phyloP scores from a whole-genome alignment of 2,113 vertebrate genomes.

The Romanogobio albipinnatus region DNA sequence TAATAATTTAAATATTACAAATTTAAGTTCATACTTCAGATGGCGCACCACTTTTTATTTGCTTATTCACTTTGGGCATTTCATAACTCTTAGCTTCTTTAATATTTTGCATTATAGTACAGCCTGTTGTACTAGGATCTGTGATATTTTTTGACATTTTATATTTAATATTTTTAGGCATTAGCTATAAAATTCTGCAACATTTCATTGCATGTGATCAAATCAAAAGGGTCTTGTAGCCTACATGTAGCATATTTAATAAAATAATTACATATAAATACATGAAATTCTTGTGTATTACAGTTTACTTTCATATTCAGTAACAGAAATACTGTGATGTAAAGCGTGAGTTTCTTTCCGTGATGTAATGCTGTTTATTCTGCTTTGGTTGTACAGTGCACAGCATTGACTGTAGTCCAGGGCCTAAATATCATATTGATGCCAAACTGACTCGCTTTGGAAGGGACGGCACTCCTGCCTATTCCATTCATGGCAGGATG shows the following conservation, averaged over 20 bases:
- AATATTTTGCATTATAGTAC: not conserved
- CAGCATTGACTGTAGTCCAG: conserved; percentile 79
- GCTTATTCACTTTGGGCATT: not conserved
- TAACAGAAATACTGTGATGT: no score
- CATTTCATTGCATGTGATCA: no score
- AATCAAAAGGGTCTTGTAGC: no score
- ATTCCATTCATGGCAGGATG: conserved; percentile 78
- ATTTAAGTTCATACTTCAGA: no score
- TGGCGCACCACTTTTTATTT: no score
- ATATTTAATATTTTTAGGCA: not conserved
- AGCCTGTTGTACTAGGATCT: not conserved
- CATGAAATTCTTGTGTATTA: no score
- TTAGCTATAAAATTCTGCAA: not conserved
- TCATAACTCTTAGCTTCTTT: no score
- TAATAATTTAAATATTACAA: no score
- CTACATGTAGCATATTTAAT: no score
- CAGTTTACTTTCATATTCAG: no score
- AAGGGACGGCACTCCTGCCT: conserved; percentile 78
- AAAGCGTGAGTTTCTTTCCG: not conserved
- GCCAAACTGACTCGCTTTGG: conserved; percentile 84
- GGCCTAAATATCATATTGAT: conserved; percentile 82
- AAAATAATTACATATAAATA: no score
- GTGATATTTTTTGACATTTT: not conserved
- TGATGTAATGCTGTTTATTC: conserved; percentile 6
- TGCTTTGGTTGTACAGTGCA: conserved; percentile 69